Evolutionary conservation across 2,888 invertebrate species (phyloP).

Genomic region (Bruchidius siliquastri): DNA sequence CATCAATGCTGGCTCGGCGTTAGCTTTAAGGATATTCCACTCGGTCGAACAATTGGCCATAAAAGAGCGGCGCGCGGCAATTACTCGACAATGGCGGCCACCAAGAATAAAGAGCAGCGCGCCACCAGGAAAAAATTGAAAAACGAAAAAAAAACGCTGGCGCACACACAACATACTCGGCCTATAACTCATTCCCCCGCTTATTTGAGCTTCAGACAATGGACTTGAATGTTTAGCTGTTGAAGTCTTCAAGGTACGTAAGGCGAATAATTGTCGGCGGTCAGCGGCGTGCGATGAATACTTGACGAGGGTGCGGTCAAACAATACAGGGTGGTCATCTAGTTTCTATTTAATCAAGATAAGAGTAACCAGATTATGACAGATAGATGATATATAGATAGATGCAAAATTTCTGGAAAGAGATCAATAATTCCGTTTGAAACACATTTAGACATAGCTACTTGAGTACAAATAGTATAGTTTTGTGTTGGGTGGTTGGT

Average conservation of each 20-base stretch:
- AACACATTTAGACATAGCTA: too few species aligned
- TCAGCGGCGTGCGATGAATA: background rate
- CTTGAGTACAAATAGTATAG: too few species aligned
- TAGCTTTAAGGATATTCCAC: background rate
- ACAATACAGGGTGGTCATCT: background rate
- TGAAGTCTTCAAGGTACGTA: background rate
- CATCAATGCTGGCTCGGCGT: background rate
- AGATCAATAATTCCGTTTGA: too few species aligned
- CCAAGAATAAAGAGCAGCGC: background rate
- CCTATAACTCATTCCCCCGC: background rate
- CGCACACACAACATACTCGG: background rate
- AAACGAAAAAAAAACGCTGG: background rate
- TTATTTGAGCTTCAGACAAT: background rate
- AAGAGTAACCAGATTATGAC: too few species aligned
- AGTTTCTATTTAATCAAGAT: too few species aligned
- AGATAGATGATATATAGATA: too few species aligned
- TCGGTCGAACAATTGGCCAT: background rate
- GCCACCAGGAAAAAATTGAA: background rate
- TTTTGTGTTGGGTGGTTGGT: too few species aligned
- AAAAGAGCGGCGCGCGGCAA: background rate
- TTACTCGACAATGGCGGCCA: background rate
- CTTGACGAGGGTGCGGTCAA: background rate
- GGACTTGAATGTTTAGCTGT: background rate
- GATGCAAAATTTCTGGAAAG: too few species aligned
- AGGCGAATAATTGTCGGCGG: background rate